Conservation (phyloP, 2,797 vertebrate species). For the Silurus aristotelis region DNA sequence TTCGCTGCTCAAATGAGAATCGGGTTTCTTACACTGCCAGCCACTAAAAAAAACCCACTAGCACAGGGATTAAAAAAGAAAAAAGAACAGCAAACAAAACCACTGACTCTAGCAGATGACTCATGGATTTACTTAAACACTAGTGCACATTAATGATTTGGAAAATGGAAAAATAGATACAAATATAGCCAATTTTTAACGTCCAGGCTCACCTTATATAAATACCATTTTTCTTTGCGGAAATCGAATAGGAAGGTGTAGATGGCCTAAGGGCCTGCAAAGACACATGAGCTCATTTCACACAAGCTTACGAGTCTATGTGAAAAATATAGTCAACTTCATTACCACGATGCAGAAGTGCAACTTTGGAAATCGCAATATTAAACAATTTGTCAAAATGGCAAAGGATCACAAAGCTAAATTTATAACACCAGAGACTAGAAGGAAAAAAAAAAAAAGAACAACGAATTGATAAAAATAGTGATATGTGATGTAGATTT, state of each 20-base stretch:
- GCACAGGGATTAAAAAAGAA: constrained; percentile 51
- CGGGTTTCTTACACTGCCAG: constrained; percentile 63
- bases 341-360: constrained; percentile 13
- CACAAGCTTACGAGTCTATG: not conserved
- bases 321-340: constrained; percentile 17
- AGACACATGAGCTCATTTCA: constrained; percentile 20
- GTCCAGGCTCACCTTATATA: constrained; percentile 10
- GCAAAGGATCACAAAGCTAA: not conserved
- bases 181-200: not conserved
- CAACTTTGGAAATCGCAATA: constrained; percentile 16
- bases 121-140: constrained; percentile 25
- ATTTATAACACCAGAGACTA: not conserved
- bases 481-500: not conserved
- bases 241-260: constrained; percentile 7
- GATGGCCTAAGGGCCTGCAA: not conserved
- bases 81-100: not conserved
- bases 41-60: constrained; percentile 68
- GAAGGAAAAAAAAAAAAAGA: not conserved
- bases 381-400: constrained; percentile 35
- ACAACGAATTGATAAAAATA: not conserved
- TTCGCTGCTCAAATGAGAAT: constrained; percentile 71
- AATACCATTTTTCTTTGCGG: constrained; percentile 20
- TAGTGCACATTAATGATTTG: not conserved
- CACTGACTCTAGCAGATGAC: constrained; percentile 1
- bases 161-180: not conserved